A percentile compares a stretch with the other conserved stretches of the same genome.
Conservation (phyloP, 2,797 vertebrate species). For the Peromyscus melanophrys region DNA sequence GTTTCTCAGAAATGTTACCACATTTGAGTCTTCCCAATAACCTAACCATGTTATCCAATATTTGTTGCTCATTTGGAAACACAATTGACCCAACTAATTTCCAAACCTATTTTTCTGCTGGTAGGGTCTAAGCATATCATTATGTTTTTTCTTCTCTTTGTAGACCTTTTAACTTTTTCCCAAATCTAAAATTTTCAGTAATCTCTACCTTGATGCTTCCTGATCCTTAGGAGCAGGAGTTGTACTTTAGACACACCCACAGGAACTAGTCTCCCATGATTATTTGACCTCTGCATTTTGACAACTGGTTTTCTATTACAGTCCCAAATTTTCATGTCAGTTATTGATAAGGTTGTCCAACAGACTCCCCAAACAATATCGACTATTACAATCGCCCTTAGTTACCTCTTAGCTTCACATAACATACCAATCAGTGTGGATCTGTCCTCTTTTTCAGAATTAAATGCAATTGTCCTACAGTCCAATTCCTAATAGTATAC, state of each 20-base stretch:
- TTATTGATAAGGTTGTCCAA: neutral
- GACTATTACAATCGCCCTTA: neutral
- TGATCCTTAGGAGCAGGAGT: neutral
- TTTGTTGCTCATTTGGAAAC: neutral
- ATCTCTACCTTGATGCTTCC: neutral
- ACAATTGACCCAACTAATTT: neutral
- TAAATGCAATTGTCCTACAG: neutral
- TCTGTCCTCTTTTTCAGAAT: neutral
- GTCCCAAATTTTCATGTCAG: neutral
- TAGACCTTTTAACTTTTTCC: neutral
- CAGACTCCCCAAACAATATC: neutral
- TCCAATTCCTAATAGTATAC: neutral
- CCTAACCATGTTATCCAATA: neutral
- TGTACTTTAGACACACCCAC: neutral
- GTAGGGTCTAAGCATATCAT: neutral
- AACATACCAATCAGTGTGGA: neutral
- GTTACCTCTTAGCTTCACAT: neutral
- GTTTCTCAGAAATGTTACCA: neutral
- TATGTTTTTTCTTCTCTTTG: neutral
- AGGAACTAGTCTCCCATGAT: neutral
- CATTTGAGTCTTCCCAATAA: neutral
- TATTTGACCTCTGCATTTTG: neutral
- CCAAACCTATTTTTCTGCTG: neutral
- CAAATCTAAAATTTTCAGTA: accelerated
- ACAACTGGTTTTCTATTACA: neutral